Conservation (phyloP, 2,797 vertebrate genomes). For the Rallus crepitans region DNA sequence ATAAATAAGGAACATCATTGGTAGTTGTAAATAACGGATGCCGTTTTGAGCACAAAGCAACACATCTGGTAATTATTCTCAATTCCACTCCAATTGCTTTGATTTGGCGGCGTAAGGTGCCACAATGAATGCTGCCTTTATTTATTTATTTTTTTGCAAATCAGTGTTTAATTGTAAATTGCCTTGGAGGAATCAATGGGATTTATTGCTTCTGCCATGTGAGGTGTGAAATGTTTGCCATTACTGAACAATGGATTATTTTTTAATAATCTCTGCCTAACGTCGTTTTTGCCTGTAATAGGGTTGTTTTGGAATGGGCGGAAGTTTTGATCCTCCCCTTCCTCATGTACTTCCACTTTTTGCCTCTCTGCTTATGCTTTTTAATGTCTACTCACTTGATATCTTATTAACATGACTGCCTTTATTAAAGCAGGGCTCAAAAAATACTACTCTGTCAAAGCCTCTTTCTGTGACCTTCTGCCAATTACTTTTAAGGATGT, state of each 20-base stretch:
- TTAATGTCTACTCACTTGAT: background rate
- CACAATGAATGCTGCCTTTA: constrained; percentile 22
- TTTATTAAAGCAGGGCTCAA: background rate
- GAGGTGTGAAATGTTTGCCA: constrained; percentile 74
- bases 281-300: background rate
- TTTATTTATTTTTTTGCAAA: constrained; percentile 66
- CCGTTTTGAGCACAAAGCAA: constrained; percentile 48
- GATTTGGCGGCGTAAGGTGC: constrained; percentile 13
- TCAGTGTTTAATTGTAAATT: constrained; percentile 77
- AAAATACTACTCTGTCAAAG: background rate
- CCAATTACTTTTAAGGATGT: background rate
- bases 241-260: constrained; percentile 69
- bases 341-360: background rate
- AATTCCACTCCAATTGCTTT: constrained; percentile 64
- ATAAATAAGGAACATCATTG: constrained; percentile 57
- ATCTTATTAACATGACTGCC: background rate
- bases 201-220: constrained; percentile 73
- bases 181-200: constrained; percentile 72
- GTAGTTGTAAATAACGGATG: constrained; percentile 54
- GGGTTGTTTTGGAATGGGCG: background rate
- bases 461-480: background rate
- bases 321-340: background rate
- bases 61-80: constrained; percentile 72
- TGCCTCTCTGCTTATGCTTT: background rate
- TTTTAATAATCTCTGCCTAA: constrained; percentile 69